Evolutionary conservation across 2,888 invertebrate genomes (phyloP), one percentile per base, ranked within the genome.

Genomic region (Nipponacmea schrenckii): DNA sequence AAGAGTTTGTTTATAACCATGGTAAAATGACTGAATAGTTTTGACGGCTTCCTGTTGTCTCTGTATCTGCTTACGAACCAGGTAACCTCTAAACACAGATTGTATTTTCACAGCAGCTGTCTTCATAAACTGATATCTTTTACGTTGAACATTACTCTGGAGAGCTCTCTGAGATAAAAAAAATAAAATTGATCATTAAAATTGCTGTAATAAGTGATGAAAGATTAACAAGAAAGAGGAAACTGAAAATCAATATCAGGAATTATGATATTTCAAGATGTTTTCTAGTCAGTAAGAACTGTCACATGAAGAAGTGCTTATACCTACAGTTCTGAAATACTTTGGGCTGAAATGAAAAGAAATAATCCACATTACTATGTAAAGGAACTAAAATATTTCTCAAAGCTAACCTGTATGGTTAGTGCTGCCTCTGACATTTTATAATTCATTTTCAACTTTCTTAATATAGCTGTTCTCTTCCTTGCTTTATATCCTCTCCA

Each of bases 401-500:
- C n/a, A n/a, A n/a, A 27, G 27, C 48, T 17, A 14, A 80, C 80
- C 79, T 82, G 79, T 15, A 82, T 72, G 15, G 68, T 70, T 14
- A 15, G 45, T 15, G 79, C 76, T 15, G 81, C 78, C 31, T 73
- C 24, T 2, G 69, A 72, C 64, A 76, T 67, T 27, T 68, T 39
- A 20, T 69, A 46, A 45, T 77, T 66, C 14, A 64, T 45, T 50
- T 56, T 67, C 27, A 76, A 75, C 46, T 64, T 67, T 70, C 68
- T 71, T 7, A 77, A 67, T 27, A 68, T 56, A 15, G 39, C 48
- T 7, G 72, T 72, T 24, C 20, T 44, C 62, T 46, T 63, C 27
- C 78, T 74, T 27, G 77, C 80, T 64, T 46, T 62, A 56, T 68
- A 72, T 4, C 78, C 74, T 67, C 80, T 74, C 80, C 80, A 81